Evolutionary conservation across 2,888 invertebrate genomes (phyloP), one percentile per base, ranked within the genome.

Genomic region (Synergus itoensis): DNA sequence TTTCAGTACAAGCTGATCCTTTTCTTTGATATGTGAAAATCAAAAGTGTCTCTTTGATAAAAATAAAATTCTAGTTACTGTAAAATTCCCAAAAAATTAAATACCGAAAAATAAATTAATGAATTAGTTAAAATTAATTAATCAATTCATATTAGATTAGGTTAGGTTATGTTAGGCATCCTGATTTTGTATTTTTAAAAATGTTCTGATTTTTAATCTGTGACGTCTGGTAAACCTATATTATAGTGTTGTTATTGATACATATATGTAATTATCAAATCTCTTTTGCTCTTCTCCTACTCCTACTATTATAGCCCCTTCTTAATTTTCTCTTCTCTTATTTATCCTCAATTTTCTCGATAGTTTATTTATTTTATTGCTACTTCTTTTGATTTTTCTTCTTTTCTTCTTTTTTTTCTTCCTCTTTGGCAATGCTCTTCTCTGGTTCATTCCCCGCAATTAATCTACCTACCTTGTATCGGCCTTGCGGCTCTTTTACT

Each of bases 401-500:
- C n/a, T 60, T 18, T 57, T 57, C 57, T 18, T 57, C 57, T 57
- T 57, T 12, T 18, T 45, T n/a, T 53, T 53, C 28, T 28, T 73
- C 28, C n/a, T 73, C 48, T 73, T 73, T 73, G 21, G 21, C 11
- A 48, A 36, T 53, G n/a, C 73, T 73, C 73, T 48, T 73, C 73
- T 48, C 73, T 73, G 53, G 73, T 73, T 53, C 73, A 53, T 73
- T 73, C 73, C 53, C 73, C 73, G 73, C 53, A 73, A 73, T 73
- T 73, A 73, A 73, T 53, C 73, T 73, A 48, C 53, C 73, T 73
- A 53, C 73, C 73, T 73, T 73, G 48, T 36, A 48, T 36, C 73
- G 73, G 73, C 73, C 73, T 73, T 73, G 73, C 73, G 73, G 73
- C 73, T 73, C 73, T 73, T 73, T 53, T 48, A 73, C 73, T 73